These are phyloP conservation scores for Cottoperca gobio DNA, from an alignment of 2,797 vertebrate species.

Conservation along the genomic window DNA sequence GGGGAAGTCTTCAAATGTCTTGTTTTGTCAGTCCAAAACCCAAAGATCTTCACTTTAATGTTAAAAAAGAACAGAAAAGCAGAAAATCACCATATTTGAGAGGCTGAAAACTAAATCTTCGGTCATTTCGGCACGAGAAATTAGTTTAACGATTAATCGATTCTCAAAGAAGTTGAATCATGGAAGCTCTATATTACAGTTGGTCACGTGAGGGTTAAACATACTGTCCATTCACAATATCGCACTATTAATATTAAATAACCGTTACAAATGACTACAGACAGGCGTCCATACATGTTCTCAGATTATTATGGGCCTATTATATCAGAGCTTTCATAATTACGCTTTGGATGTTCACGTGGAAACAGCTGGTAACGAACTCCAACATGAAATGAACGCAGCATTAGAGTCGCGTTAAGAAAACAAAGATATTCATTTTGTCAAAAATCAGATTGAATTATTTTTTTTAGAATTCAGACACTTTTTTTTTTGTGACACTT, in stretches of 20 bases:
- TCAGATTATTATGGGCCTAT: not conserved
- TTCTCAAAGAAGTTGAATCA: too few relatives aligned
- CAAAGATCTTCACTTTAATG: too few relatives aligned
- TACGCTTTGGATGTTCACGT: not conserved
- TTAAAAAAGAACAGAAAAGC: too few relatives aligned
- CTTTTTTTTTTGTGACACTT: not conserved
- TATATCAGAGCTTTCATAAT: not conserved
- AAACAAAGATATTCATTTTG: not conserved
- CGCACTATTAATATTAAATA: not conserved
- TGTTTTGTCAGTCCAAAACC: too few relatives aligned
- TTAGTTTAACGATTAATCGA: too few relatives aligned
- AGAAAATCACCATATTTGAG: too few relatives aligned
- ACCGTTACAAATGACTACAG: not conserved
- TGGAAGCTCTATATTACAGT: too few relatives aligned
- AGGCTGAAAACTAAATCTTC: too few relatives aligned
- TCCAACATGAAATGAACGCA: not conserved
- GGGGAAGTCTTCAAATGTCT: too few relatives aligned
- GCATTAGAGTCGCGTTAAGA: not conserved
- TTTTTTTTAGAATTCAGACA: not conserved
- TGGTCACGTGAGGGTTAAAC: not conserved
- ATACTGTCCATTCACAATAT: not conserved
- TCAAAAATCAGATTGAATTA: not conserved
- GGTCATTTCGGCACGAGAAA: too few relatives aligned
- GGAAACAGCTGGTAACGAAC: not conserved
- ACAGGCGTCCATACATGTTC: not conserved